A percentile compares a stretch with the other conserved stretches of the same genome.
These are phyloP conservation scores for Elachura formosa DNA, from an alignment of 2,113 vertebrate genomes.

Conservation along the genomic window DNA sequence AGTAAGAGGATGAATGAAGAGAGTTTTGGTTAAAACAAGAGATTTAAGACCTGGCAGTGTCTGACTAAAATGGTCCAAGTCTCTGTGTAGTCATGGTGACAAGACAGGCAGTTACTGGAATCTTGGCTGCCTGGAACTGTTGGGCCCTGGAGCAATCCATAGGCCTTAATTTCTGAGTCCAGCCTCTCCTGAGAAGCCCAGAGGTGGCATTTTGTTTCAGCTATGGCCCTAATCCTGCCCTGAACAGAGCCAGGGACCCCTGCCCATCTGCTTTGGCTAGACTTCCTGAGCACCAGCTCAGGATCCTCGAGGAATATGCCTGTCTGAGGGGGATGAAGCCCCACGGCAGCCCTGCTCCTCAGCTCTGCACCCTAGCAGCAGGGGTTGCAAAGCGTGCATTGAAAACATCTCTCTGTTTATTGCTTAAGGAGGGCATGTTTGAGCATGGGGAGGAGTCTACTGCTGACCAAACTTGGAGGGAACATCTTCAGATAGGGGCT, in stretches of 20 bases:
- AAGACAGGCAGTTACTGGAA: fast-evolving
- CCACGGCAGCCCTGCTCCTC: fast-evolving
- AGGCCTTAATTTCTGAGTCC: not conserved
- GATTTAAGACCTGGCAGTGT: not conserved
- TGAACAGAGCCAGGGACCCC: fast-evolving
- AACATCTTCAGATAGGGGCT: not conserved
- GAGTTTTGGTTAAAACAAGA: not conserved
- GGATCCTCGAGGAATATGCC: not conserved
- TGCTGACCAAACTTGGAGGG: not conserved
- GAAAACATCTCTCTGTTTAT: not conserved
- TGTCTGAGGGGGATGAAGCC: not conserved
- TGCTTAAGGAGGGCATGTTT: fast-evolving
- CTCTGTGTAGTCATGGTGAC: not conserved
- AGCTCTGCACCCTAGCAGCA: fast-evolving
- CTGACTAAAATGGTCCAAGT: not conserved
- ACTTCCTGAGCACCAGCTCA: fast-evolving
- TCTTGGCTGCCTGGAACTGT: fast-evolving
- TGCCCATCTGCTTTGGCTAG: not conserved
- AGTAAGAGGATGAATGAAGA: fast-evolving
- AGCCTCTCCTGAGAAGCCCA: not conserved
- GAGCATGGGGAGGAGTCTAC: fast-evolving
- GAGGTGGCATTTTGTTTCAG: not conserved
- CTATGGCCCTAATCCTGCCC: not conserved
- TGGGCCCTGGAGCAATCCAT: not conserved
- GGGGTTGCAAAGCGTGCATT: fast-evolving